Evolutionary conservation across 2,113 vertebrate species (phyloP).

Genomic region (Orcinus orca): DNA sequence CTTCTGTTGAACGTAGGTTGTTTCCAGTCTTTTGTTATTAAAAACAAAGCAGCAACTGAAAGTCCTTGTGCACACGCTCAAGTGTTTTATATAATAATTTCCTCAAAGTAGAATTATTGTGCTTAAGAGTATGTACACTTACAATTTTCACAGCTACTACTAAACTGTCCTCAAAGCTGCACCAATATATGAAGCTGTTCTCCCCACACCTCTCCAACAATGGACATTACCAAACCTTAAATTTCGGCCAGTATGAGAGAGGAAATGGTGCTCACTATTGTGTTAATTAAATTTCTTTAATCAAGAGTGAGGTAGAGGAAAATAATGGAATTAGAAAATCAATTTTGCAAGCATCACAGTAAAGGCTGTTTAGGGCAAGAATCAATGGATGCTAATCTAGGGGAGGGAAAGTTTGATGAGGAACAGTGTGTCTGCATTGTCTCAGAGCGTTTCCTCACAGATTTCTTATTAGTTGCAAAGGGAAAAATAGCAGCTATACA

Average conservation of each 20-base stretch:
- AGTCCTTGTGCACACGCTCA: neutral
- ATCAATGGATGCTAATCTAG: neutral
- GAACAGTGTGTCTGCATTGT: neutral
- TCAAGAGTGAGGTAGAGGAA: neutral
- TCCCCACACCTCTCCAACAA: neutral
- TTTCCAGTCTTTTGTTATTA: neutral
- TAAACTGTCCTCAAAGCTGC: neutral
- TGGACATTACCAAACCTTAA: neutral
- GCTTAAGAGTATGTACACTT: neutral
- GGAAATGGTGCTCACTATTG: neutral
- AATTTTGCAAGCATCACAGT: neutral
- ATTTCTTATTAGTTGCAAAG: neutral
- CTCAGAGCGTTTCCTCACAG: neutral
- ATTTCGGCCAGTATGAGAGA: neutral
- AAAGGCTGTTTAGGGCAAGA: conserved; percentile 4
- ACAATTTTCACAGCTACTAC: neutral
- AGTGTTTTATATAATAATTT: neutral
- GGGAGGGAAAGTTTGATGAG: neutral
- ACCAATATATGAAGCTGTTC: neutral
- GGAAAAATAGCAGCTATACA: neutral
- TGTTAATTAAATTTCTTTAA: neutral
- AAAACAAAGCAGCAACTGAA: neutral
- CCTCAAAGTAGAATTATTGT: neutral
- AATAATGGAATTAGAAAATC: neutral
- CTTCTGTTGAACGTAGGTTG: neutral